These are phyloP conservation scores for Platysternon megacephalum DNA, from an alignment of 2,113 vertebrate genomes.

Conservation along the genomic window DNA sequence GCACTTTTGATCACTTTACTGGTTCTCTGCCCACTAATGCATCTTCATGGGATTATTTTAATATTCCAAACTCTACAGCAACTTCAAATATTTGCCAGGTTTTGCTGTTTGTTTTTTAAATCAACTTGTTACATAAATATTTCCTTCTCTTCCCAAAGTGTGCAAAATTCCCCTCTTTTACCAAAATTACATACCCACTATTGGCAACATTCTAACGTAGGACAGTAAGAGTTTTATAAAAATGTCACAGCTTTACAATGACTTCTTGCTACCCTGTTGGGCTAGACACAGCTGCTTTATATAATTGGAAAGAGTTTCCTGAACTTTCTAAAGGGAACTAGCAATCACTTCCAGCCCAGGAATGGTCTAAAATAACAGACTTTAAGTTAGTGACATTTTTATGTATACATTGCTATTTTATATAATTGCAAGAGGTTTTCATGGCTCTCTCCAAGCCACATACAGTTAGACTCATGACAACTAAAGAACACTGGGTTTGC, in stretches of 20 bases:
- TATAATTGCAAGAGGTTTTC: not conserved
- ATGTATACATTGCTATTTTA: not conserved
- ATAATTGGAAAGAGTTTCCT: not conserved
- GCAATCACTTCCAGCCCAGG: not conserved
- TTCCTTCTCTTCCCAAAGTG: not conserved
- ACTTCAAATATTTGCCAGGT: not conserved
- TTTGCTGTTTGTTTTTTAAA: not conserved
- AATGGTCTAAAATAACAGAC: not conserved
- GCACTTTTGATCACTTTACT: not conserved
- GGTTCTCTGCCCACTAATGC: not conserved
- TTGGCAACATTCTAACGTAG: not conserved
- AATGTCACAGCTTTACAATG: not conserved
- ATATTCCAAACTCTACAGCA: not conserved
- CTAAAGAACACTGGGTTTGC: not conserved
- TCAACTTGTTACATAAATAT: not conserved
- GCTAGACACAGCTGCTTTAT: not conserved
- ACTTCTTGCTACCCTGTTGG: not conserved
- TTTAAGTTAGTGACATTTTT: not conserved
- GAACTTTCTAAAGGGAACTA: not conserved
- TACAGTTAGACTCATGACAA: not conserved
- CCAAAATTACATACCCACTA: not conserved
- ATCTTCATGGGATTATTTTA: not conserved
- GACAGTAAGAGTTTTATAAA: not conserved
- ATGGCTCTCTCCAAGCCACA: not conserved
- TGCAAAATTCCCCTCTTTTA: not conserved